Conservation (phyloP, 2,888 invertebrate genomes). For the Dione vanillae region DNA sequence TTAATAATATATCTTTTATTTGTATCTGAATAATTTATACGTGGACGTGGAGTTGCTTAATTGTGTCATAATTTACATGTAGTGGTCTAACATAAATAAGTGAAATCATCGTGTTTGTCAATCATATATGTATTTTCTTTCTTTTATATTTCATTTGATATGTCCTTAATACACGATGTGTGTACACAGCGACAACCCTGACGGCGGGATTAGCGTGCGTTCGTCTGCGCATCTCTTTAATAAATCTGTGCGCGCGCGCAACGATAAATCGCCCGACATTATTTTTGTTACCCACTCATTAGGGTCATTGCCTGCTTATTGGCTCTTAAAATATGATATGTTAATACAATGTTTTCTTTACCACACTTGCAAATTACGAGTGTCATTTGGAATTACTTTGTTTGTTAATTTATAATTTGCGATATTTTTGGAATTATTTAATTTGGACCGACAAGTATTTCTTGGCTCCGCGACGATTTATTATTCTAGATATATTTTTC, state of each 20-base stretch:
- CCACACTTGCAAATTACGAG: conserved; percentile 60
- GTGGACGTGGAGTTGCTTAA: background rate
- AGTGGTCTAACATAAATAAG: background rate
- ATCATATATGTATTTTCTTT: background rate
- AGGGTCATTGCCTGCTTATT: conserved; percentile 83
- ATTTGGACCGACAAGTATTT: background rate
- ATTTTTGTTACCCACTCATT: conserved; percentile 83
- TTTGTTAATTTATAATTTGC: conserved; percentile 30
- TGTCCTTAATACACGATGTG: background rate
- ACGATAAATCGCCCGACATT: conserved; percentile 80
- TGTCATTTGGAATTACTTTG: conserved; percentile 56
- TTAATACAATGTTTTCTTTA: conserved; percentile 67
- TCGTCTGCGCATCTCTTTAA: conserved; percentile 66
- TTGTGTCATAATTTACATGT: background rate
- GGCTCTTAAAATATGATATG: conserved; percentile 76
- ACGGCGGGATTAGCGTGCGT: conserved; percentile 68
- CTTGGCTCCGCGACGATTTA: too few relatives aligned
- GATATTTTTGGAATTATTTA: background rate
- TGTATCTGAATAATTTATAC: background rate
- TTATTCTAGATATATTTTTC: too few relatives aligned
- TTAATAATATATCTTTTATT: too few relatives aligned
- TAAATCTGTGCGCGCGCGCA: conserved; percentile 81
- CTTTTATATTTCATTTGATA: conserved; percentile 2
- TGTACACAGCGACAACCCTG: conserved; percentile 64
- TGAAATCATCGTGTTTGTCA: background rate